Percentiles rank a stretch among this genome's conserved stretches.
Evolutionary conservation across 2,113 vertebrate genomes (phyloP).

Genomic region (Oncorhynchus kisutch): DNA sequence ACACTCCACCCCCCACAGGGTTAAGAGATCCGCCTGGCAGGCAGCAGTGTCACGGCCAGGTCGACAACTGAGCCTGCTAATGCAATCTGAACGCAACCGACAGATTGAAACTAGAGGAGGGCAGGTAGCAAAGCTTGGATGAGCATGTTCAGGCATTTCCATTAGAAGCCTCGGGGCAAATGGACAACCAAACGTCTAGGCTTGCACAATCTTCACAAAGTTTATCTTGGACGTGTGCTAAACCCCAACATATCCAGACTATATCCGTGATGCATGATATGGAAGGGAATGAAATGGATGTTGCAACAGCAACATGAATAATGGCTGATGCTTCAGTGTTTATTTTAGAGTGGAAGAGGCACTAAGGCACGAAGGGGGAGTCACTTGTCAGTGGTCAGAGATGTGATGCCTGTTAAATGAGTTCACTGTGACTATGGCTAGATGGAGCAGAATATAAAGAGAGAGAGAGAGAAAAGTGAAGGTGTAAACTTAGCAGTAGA

Average conservation of each 20-base stretch:
- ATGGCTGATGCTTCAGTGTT: conserved; percentile 30
- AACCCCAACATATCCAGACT: conserved; percentile 21
- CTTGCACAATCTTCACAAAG: conserved; percentile 26
- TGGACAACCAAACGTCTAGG: conserved; percentile 36
- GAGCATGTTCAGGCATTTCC: not conserved
- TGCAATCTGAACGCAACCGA: conserved; percentile 32
- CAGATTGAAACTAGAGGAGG: conserved; percentile 16
- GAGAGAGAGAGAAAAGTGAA: not conserved
- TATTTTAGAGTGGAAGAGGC: not conserved
- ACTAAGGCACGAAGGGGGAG: no score
- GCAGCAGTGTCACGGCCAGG: not conserved
- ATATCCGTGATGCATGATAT: conserved; percentile 25
- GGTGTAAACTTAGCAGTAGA: no score
- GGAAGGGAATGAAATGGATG: not conserved
- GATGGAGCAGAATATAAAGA: conserved; percentile 9
- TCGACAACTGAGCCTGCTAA: conserved; percentile 25
- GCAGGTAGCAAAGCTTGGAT: not conserved
- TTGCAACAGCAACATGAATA: conserved; percentile 24
- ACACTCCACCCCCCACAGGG: conserved; percentile 11
- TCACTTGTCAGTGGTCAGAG: not conserved
- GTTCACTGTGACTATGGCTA: not conserved
- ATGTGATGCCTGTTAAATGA: conserved; percentile 12
- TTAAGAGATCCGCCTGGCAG: not conserved
- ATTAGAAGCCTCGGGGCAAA: conserved; percentile 13
- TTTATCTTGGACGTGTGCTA: conserved; percentile 18